These are phyloP conservation scores for Myotis myotis DNA, from an alignment of 2,797 vertebrate species.

Conservation along the genomic window DNA sequence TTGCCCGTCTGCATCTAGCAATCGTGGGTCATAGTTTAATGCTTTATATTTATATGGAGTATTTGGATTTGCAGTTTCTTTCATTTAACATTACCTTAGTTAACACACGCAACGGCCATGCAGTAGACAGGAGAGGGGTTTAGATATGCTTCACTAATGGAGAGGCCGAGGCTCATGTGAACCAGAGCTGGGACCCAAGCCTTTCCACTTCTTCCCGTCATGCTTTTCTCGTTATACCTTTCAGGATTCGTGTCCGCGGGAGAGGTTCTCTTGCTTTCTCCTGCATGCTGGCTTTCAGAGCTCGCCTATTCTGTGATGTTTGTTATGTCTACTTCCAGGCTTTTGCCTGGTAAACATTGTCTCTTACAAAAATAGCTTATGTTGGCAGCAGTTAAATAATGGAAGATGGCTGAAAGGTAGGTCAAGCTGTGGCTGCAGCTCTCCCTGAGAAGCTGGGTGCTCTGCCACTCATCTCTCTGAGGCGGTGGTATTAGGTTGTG, in stretches of 20 bases:
- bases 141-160: not conserved
- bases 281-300: not conserved
- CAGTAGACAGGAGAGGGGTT: not conserved
- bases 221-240: rapidly evolving
- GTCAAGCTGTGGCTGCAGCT: not conserved
- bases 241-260: not conserved
- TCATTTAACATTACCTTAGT: not conserved
- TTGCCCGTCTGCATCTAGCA: not conserved
- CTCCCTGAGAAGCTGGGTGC: not conserved
- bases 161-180: not conserved
- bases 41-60: not conserved
- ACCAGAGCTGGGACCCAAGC: not conserved
- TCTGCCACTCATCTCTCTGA: not conserved
- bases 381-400: not conserved
- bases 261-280: not conserved
- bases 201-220: not conserved
- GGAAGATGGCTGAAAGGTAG: not conserved
- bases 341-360: not conserved
- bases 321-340: conserved; percentile 53
- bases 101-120: not conserved
- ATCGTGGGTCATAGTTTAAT: not conserved
- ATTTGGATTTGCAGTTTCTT: not conserved
- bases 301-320: not conserved
- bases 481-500: not conserved
- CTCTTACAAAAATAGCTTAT: not conserved